A percentile compares a stretch with the other conserved stretches of the same genome.
phyloP scores from a whole-genome alignment of 2,888 invertebrate species.

The Mechanitis messenoides region DNA sequence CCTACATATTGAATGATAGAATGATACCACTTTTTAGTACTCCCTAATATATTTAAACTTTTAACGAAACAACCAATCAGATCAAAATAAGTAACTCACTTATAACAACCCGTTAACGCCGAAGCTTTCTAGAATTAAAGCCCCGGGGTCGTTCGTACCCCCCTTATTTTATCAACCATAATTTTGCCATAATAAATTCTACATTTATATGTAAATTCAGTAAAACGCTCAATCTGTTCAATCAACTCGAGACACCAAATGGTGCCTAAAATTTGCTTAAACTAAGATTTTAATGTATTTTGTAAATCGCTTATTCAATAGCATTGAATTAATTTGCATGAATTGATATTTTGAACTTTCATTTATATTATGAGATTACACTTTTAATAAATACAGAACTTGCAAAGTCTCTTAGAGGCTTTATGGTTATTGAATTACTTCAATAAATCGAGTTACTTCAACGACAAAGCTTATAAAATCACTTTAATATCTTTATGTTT shows the following conservation, averaged over 20 bases:
- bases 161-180: constrained; percentile 30
- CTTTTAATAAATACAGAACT: constrained; percentile 4
- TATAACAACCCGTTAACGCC: constrained; percentile 26
- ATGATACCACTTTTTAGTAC: too few species aligned
- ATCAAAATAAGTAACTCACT: constrained; percentile 21
- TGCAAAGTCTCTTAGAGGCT: background rate
- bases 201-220: constrained; percentile 38
- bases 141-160: constrained; percentile 23
- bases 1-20: too few species aligned
- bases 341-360: constrained; percentile 19
- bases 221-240: constrained; percentile 34
- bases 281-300: constrained; percentile 34
- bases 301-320: constrained; percentile 24
- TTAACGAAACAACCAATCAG: background rate
- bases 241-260: constrained; percentile 29
- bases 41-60: too few species aligned
- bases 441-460: background rate
- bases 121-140: constrained; percentile 18
- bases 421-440: background rate
- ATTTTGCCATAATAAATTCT: constrained; percentile 33
- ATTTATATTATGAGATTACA: background rate
- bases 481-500: too few species aligned
- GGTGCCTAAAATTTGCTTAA: constrained; percentile 31
- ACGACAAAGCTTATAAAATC: too few species aligned
- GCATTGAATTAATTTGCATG: constrained; percentile 29